Base-by-base conservation (phyloP, 2,113 vertebrate species). In the Pimephales promelas region DNA sequence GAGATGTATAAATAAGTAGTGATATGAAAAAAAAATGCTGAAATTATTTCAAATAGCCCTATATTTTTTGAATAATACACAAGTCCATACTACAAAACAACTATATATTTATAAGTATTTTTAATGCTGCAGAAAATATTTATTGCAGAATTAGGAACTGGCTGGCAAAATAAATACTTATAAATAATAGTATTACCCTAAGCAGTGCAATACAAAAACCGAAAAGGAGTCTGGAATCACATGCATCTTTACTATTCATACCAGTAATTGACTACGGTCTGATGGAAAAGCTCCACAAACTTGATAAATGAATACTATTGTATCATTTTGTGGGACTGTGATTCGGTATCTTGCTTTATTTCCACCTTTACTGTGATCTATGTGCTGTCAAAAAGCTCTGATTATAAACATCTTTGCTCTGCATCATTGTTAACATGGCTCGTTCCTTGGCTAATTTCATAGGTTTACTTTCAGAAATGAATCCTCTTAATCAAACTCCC, bases 401-500 rank as follows among this genome's bases (percentile, higher is more conserved):
- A 86, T 88, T 86, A 86, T 86, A 86, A 84, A 84, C 72, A 85
- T 84, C 83, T 86, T 88, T 84, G 57, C 73, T 71, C 61, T 84
- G 79, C 75, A 68, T 79, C 70, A 79, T 85, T 88, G 85, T 87
- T 94, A 95, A 92, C 92, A 70, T 88, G 70, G 66, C 94, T 95
- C 94, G 93, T 96, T 95, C 95, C 85, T 93, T 94, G 95, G 94
- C 95, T 96, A 95, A 96, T 96, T 95, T 96, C 95, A 95, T 95
- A 95, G 95, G 95, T 95, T 96, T 96, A 95, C 96, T 96, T 96
- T 94, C 95, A 94, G 93, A 95, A 96, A 96, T 96, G 95, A 95
- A 96, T 95, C 94, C 94, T 95, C 95, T 96, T 96, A 95, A 96
- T 96, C 95, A 96, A 96, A 96, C 91, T 94, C 94, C 93, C 79